Evolutionary conservation across 2,113 vertebrate species (phyloP).

Genomic region (Numenius arquata): DNA sequence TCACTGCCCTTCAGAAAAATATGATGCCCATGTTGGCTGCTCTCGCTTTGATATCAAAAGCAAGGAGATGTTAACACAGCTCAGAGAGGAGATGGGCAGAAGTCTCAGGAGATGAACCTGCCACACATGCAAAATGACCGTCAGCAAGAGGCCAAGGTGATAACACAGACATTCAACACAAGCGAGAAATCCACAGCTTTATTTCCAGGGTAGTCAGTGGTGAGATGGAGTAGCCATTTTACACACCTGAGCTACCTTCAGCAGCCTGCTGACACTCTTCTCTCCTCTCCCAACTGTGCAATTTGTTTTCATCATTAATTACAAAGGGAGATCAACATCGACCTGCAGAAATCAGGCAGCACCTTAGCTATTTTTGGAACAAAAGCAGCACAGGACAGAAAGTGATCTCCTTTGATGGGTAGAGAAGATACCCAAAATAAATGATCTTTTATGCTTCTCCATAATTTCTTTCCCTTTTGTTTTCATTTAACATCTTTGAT

Average conservation of each 20-base stretch:
- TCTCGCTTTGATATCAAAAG: neutral
- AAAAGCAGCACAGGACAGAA: slow-evolving; percentile 34
- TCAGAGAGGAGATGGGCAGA: neutral
- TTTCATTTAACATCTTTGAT: slow-evolving; percentile 49
- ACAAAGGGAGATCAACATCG: slow-evolving; percentile 40
- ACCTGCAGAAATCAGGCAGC: slow-evolving; percentile 28
- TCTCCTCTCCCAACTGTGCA: neutral
- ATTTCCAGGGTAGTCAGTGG: neutral
- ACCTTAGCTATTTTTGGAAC: slow-evolving; percentile 53
- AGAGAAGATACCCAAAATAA: slow-evolving; percentile 44
- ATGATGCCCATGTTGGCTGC: neutral
- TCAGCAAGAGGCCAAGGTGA: neutral
- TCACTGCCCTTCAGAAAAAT: neutral
- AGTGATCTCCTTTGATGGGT: slow-evolving; percentile 27
- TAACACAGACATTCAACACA: neutral
- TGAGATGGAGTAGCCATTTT: neutral
- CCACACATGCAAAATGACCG: neutral
- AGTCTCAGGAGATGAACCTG: neutral
- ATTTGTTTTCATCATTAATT: slow-evolving; percentile 47
- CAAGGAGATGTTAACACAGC: neutral
- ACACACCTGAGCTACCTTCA: slow-evolving; percentile 36
- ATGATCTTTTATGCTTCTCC: neutral
- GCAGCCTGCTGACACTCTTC: slow-evolving; percentile 18
- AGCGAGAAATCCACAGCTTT: neutral
- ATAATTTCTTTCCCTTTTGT: slow-evolving; percentile 19